A percentile compares a stretch with the other conserved stretches of the same genome.
These are phyloP conservation scores for Microctonus brassicae DNA, from an alignment of 2,888 invertebrate genomes.

Conservation along the genomic window DNA sequence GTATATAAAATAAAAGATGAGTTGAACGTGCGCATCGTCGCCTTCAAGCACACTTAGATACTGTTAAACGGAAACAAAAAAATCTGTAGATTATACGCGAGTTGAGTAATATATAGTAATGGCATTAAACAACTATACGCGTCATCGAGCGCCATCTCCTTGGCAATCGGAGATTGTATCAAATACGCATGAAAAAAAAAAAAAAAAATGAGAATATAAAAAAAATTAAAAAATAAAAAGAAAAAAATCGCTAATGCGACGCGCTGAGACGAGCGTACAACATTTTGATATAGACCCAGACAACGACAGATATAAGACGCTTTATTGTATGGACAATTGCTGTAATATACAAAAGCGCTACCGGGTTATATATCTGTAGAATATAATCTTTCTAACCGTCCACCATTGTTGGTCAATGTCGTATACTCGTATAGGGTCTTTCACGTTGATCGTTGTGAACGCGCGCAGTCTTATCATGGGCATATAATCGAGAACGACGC, in stretches of 20 bases:
- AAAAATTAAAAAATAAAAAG: background rate
- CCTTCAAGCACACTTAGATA: constrained; percentile 13
- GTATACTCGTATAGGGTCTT: background rate
- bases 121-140: constrained; percentile 10
- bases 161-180: constrained; percentile 26
- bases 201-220: too few relatives aligned
- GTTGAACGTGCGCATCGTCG: constrained; percentile 9
- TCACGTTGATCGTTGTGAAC: background rate
- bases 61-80: constrained; percentile 28
- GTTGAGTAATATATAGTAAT: constrained; percentile 9
- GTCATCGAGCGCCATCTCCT: background rate
- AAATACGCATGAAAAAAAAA: constrained; percentile 8
- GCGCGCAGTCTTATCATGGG: background rate
- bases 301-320: background rate
- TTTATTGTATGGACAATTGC: background rate
- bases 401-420: background rate
- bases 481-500: background rate
- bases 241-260: background rate
- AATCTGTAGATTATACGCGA: constrained; percentile 6
- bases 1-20: background rate
- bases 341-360: background rate
- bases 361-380: background rate
- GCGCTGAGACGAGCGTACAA: constrained; percentile 5
- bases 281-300: constrained; percentile 13
- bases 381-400: background rate